Percentiles rank a stretch among this genome's conserved stretches.
Evolutionary conservation across 2,888 invertebrate genomes (phyloP).

Genomic region (Sthenelais limicola): DNA sequence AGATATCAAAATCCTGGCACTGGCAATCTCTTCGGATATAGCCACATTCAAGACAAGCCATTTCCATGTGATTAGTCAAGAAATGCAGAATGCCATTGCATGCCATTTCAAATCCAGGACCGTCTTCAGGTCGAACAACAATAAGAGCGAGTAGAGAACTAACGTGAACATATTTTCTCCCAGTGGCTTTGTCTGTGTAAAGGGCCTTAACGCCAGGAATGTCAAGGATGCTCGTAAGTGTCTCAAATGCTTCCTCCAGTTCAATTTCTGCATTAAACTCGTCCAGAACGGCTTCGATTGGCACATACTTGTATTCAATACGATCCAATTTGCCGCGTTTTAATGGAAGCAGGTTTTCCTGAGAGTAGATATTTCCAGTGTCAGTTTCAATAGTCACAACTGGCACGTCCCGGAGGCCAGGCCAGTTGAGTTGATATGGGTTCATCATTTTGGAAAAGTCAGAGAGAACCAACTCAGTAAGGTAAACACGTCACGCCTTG

Average conservation of each 20-base stretch:
- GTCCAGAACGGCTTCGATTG: conserved; percentile 40
- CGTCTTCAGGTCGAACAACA: conserved; percentile 47
- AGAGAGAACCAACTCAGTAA: no score
- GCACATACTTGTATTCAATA: conserved; percentile 47
- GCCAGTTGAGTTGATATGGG: conserved; percentile 48
- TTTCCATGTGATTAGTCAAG: conserved; percentile 43
- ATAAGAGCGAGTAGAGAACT: conserved; percentile 46
- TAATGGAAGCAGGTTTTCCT: conserved; percentile 44
- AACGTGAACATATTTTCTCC: conserved; percentile 43
- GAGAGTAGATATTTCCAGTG: conserved; percentile 38
- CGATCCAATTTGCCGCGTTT: conserved; percentile 37
- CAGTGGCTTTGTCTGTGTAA: conserved; percentile 18
- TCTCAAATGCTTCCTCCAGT: conserved; percentile 39
- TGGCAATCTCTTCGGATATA: conserved; percentile 45
- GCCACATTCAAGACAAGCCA: conserved; percentile 44
- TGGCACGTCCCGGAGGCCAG: conserved; percentile 46
- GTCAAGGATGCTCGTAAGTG: conserved; percentile 39
- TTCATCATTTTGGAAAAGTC: conserved; percentile 36
- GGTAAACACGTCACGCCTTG: no score
- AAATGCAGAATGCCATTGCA: conserved; percentile 39
- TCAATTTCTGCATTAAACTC: conserved; percentile 40
- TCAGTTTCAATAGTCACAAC: conserved; percentile 45
- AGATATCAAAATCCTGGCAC: conserved; percentile 30
- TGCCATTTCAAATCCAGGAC: conserved; percentile 41
- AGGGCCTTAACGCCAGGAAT: conserved; percentile 25